Conservation (phyloP, 2,888 invertebrate genomes). For the Caenorhabditis sp. region DNA sequence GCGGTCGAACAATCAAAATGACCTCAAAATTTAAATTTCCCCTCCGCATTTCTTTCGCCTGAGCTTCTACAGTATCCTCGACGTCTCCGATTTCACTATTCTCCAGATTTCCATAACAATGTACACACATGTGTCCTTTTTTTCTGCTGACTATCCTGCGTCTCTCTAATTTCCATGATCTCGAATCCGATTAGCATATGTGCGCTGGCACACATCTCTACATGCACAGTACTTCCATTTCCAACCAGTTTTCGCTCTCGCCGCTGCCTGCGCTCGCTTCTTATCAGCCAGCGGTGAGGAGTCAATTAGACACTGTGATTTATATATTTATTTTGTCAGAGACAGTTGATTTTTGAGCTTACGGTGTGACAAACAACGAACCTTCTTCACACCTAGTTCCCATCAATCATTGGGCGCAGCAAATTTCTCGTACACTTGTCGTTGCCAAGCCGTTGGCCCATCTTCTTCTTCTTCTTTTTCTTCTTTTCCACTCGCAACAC, state of each 20-base stretch:
- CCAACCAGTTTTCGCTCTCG: slow-evolving; percentile 4
- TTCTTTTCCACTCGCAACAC: background rate
- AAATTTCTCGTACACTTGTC: slow-evolving; percentile 34
- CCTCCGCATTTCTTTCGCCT: background rate
- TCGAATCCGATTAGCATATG: slow-evolving; percentile 45
- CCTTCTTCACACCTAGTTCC: slow-evolving; percentile 36
- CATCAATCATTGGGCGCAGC: slow-evolving; percentile 50
- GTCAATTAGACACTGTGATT: slow-evolving; percentile 34
- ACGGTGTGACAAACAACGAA: slow-evolving; percentile 27
- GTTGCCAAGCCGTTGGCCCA: background rate
- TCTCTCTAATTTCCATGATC: slow-evolving; percentile 30
- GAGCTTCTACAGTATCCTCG: background rate
- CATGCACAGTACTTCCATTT: slow-evolving; percentile 10
- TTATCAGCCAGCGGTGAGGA: slow-evolving; percentile 21
- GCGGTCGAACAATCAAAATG: too few species aligned
- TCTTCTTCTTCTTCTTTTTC: slow-evolving; percentile 1
- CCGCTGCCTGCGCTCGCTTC: slow-evolving; percentile 13
- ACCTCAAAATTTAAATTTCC: background rate
- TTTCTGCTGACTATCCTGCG: slow-evolving; percentile 1
- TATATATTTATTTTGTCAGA: too few species aligned
- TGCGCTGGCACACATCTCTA: background rate
- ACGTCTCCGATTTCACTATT: background rate
- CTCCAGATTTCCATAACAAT: slow-evolving; percentile 37
- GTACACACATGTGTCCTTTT: slow-evolving; percentile 28
- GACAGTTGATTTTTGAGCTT: slow-evolving; percentile 37